These are phyloP conservation scores for Meandrusa payeni DNA, from an alignment of 2,888 invertebrate genomes.

Conservation along the genomic window DNA sequence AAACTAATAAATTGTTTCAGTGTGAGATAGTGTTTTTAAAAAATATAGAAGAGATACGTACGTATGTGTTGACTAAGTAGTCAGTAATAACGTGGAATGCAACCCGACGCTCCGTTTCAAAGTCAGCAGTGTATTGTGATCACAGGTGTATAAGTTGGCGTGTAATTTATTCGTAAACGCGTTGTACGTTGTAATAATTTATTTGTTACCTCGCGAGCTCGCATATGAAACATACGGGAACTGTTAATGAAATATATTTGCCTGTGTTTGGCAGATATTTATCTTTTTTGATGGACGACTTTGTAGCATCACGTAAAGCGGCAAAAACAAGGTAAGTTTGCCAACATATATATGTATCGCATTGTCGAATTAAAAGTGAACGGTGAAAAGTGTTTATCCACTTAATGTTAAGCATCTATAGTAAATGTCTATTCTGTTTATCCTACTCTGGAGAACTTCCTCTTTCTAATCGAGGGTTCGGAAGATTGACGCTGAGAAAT, in stretches of 20 bases:
- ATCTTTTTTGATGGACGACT: conserved; percentile 31
- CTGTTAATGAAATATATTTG: conserved; percentile 28
- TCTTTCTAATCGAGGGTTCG: no score
- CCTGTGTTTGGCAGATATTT: conserved; percentile 34
- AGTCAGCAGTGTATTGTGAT: conserved; percentile 29
- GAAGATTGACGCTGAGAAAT: no score
- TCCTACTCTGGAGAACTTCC: no score
- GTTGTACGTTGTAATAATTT: conserved; percentile 15
- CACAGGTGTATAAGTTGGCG: conserved; percentile 30
- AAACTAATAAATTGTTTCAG: conserved; percentile 19
- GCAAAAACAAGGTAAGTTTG: no score
- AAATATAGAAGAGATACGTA: conserved; percentile 17
- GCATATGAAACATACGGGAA: conserved; percentile 29
- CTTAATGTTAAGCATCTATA: no score
- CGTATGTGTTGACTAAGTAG: neutral
- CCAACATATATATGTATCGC: no score
- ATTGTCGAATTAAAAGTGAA: no score
- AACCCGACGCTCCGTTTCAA: conserved; percentile 26
- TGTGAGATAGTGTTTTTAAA: conserved; percentile 21
- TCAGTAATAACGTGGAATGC: conserved; percentile 8
- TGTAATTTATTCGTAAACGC: conserved; percentile 32
- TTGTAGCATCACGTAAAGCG: conserved; percentile 24
- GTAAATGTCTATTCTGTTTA: no score
- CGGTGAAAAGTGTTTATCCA: no score
- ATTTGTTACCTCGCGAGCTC: conserved; percentile 11